A percentile compares a stretch with the other conserved stretches of the same genome.
phyloP scores from a whole-genome alignment of 2,888 invertebrate species.

The Cerceris ruficornis region DNA sequence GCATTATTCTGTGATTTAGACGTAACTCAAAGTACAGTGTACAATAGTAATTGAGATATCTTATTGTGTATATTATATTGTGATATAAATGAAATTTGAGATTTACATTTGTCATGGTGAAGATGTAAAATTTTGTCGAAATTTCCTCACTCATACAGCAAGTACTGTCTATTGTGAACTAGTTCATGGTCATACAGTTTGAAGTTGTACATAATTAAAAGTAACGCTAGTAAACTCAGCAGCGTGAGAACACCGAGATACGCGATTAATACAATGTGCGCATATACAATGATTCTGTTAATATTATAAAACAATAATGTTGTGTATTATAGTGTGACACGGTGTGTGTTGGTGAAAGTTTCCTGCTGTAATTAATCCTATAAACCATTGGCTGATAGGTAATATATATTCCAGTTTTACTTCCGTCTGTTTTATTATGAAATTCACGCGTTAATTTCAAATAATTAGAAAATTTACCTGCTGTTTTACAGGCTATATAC shows the following conservation, averaged over 20 bases:
- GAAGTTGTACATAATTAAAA: constrained; percentile 29
- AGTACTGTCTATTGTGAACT: constrained; percentile 41
- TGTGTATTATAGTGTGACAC: constrained; percentile 81
- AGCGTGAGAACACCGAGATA: constrained; percentile 18
- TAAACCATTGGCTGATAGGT: constrained; percentile 55
- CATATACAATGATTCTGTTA: constrained; percentile 6
- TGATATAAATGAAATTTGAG: too few relatives aligned
- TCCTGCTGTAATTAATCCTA: constrained; percentile 73
- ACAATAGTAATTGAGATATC: too few relatives aligned
- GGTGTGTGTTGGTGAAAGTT: constrained; percentile 77
- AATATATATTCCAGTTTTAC: constrained; percentile 31
- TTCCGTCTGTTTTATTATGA: constrained; percentile 27
- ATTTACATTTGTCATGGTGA: too few relatives aligned
- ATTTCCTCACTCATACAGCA: constrained; percentile 15
- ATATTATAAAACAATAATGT: constrained; percentile 77
- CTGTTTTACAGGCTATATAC: too few relatives aligned
- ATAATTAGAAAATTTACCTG: too few relatives aligned
- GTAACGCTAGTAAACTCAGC: constrained; percentile 9
- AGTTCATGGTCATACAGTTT: background rate
- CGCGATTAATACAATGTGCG: constrained; percentile 13
- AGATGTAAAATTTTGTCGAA: constrained; percentile 5
- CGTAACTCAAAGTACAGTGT: too few relatives aligned
- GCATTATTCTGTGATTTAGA: too few relatives aligned
- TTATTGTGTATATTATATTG: too few relatives aligned
- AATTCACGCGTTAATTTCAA: background rate